Percentiles rank a stretch among this genome's conserved stretches.
phyloP scores from a whole-genome alignment of 1,140 invertebrate genomes.

The Antheraea mylitta region DNA sequence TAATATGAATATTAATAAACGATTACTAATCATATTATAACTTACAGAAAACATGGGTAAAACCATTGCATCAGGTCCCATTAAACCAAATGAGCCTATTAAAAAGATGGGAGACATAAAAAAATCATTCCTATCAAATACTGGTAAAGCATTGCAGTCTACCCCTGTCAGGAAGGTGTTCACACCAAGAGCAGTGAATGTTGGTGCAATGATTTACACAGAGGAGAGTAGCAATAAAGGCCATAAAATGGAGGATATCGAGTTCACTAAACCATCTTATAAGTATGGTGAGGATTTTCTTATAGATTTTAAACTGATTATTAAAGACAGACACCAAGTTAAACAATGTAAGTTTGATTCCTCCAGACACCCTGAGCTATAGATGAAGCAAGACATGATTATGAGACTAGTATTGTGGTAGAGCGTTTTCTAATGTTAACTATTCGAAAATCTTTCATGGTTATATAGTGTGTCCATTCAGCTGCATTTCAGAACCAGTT shows the following conservation, averaged over 20 bases:
- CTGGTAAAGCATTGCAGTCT: constrained; percentile 55
- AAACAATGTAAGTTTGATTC: too few relatives aligned
- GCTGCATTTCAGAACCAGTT: too few relatives aligned
- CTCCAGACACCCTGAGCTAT: too few relatives aligned
- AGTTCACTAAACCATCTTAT: constrained; percentile 55
- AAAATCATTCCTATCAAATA: constrained; percentile 63
- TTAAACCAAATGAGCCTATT: constrained; percentile 54
- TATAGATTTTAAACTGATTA: constrained; percentile 8
- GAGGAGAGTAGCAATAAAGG: constrained; percentile 35
- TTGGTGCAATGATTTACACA: constrained; percentile 56
- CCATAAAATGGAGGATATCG: constrained; percentile 40
- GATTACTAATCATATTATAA: neutral
- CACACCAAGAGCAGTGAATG: constrained; percentile 51
- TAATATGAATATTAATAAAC: too few relatives aligned
- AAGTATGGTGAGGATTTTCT: constrained; percentile 45
- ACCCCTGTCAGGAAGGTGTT: constrained; percentile 52
- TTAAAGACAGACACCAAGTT: too few relatives aligned
- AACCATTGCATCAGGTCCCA: constrained; percentile 45
- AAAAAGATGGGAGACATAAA: constrained; percentile 52
- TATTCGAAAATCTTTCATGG: too few relatives aligned
- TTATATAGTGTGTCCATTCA: too few relatives aligned
- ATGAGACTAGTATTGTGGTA: too few relatives aligned
- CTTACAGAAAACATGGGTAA: constrained; percentile 65
- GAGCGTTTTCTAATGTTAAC: too few relatives aligned
- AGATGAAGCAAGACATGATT: too few relatives aligned